These are phyloP conservation scores for Characodon lateralis DNA, from an alignment of 2,797 vertebrate species.

Conservation along the genomic window DNA sequence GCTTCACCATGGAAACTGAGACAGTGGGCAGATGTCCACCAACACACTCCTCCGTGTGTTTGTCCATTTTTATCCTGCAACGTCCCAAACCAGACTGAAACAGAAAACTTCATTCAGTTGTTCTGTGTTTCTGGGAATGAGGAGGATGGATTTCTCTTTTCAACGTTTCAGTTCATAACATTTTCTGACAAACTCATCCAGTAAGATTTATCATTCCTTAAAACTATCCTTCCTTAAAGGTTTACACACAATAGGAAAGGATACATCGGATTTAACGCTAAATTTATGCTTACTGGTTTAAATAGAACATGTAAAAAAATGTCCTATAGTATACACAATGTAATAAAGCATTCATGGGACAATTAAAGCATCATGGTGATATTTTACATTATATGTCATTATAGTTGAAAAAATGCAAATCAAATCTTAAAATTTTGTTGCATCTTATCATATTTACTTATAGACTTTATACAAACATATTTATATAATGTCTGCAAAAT, in stretches of 20 bases:
- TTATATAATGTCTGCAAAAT: no score
- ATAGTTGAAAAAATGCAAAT: no score
- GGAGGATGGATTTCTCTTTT: background rate
- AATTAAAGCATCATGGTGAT: background rate
- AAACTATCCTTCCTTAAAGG: background rate
- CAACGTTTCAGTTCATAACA: background rate
- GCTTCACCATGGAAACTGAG: constrained; percentile 34
- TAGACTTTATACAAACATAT: no score
- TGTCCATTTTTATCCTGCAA: constrained; percentile 17
- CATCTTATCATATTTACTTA: no score
- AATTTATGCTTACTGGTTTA: background rate
- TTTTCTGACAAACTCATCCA: no score
- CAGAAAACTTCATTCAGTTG: background rate
- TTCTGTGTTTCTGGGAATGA: background rate
- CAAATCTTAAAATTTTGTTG: no score
- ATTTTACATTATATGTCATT: no score
- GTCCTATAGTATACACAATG: no score
- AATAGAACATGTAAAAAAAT: background rate
- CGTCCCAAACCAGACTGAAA: background rate
- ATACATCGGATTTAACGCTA: background rate
- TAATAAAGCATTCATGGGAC: background rate
- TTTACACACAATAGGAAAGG: background rate
- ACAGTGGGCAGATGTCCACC: constrained; percentile 16
- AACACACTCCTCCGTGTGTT: constrained; percentile 9
- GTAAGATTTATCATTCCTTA: no score